A percentile compares a stretch with the other conserved stretches of the same genome.
These are phyloP conservation scores for Rhincodon typus DNA, from an alignment of 2,797 vertebrate species.

Conservation along the genomic window DNA sequence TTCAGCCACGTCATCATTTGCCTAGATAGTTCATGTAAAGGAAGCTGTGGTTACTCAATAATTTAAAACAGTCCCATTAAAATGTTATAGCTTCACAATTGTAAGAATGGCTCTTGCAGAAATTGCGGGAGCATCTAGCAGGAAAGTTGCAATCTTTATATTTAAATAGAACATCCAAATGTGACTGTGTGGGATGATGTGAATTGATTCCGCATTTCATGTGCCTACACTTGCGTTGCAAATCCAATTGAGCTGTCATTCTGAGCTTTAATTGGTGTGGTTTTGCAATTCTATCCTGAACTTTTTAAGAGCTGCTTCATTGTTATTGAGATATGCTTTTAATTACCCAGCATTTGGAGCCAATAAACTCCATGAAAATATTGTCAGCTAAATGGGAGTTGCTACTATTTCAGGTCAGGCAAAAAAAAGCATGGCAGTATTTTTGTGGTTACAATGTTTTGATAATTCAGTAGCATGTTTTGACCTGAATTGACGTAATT, in stretches of 20 bases:
- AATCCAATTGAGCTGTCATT: not conserved
- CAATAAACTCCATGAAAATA: not conserved
- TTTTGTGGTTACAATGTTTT: not conserved
- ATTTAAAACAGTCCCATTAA: not conserved
- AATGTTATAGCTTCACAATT: not conserved
- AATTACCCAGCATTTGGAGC: not conserved
- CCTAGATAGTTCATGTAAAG: not conserved
- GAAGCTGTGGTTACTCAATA: not conserved
- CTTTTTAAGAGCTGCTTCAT: not conserved
- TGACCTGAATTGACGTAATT: not conserved
- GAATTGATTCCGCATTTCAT: not conserved
- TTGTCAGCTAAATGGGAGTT: not conserved
- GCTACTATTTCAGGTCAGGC: not conserved
- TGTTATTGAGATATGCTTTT: not conserved
- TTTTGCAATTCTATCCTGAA: slow-evolving; percentile 3
- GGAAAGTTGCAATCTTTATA: not conserved
- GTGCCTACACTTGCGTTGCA: not conserved
- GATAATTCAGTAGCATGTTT: not conserved
- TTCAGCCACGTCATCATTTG: not conserved
- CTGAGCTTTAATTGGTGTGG: not conserved
- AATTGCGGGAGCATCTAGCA: not conserved
- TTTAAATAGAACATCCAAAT: not conserved
- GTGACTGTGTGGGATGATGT: not conserved
- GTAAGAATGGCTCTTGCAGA: not conserved
- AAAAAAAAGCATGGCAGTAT: not conserved